Base-by-base conservation (phyloP, 2,797 vertebrate species). In the Anabas testudineus region DNA sequence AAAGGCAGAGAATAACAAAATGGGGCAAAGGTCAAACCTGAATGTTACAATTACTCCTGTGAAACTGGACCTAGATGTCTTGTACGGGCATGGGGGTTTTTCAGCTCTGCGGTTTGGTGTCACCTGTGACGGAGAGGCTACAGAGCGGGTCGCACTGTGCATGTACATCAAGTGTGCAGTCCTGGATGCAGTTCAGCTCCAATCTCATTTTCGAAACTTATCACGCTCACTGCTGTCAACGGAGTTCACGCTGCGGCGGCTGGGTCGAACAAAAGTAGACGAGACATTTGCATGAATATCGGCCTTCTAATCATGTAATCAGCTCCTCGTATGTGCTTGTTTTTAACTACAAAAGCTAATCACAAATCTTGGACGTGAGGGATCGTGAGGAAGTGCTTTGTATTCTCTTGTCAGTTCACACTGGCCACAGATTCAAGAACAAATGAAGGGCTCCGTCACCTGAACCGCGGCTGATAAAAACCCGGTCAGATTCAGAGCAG, bases 1-100 rank as follows among this genome's bases (percentile, higher is more conserved):
- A 71, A 67, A 78, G 74, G 45, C 39, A 3, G 51, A 68, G 78
- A 57, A 65, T 24, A 66, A 62, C 52, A 37, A 78, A 81, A 28
- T 63, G 39, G 81, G 78, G 47, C 85, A 82, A 80, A 88, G 88
- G 88, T 86, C 82, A 74, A 62, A 36, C 52, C 54, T 28, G 55
- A 73, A 84, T 74, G 88, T 77, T 81, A 83, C 86, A 85, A 61
- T 80, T 66, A 51, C 80, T 80, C 84, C 67, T 24, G 62, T 86
- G 69, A 87, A 88, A 80, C 58, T 42, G 57, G 61, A 80, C 54
- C 70, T 63, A 72, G 48, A 34, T 22, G 71, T 84, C 32, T 71
- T 26, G 48, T 51, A 34, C 42, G 48, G 56, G 39, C 49, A 4
- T 30, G 5, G 34, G 22, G 0, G 59, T 13, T 69, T 52, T 82